Percentiles rank a stretch among this genome's conserved stretches.
Conservation (phyloP, 2,797 vertebrate genomes). For the Molossus alvarezi region DNA sequence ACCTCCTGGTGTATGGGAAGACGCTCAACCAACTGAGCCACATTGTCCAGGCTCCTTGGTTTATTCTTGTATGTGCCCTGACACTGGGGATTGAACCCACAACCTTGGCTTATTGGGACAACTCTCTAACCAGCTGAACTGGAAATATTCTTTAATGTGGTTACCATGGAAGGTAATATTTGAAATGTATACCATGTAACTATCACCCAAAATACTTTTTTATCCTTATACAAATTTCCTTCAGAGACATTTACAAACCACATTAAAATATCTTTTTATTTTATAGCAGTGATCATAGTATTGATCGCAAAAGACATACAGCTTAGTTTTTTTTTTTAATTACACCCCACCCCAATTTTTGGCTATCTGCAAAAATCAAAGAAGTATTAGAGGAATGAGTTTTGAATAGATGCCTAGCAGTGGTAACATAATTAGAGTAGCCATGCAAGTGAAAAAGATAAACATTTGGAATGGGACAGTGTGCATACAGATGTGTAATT, state of each 20-base stretch:
- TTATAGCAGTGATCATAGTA: not conserved
- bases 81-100: too few species aligned
- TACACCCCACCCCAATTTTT: slow-evolving; percentile 13
- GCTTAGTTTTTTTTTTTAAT: not conserved
- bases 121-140: not conserved
- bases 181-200: slow-evolving; percentile 37
- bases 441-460: not conserved
- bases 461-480: not conserved
- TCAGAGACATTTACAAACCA: slow-evolving; percentile 53
- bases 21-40: too few species aligned
- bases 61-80: too few species aligned
- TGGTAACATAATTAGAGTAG: not conserved
- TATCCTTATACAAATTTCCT: slow-evolving; percentile 38
- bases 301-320: not conserved
- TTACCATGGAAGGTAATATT: slow-evolving; percentile 17
- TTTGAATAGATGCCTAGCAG: not conserved
- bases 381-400: not conserved
- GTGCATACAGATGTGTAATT: not conserved
- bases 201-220: not conserved
- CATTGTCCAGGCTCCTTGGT: too few species aligned
- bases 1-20: not conserved
- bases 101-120: too few species aligned
- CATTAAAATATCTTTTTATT: not conserved
- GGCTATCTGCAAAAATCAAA: slow-evolving; percentile 18
- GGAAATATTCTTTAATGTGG: not conserved